Conservation (phyloP, 1,140 invertebrate genomes). For the Drosophila biarmipes region DNA sequence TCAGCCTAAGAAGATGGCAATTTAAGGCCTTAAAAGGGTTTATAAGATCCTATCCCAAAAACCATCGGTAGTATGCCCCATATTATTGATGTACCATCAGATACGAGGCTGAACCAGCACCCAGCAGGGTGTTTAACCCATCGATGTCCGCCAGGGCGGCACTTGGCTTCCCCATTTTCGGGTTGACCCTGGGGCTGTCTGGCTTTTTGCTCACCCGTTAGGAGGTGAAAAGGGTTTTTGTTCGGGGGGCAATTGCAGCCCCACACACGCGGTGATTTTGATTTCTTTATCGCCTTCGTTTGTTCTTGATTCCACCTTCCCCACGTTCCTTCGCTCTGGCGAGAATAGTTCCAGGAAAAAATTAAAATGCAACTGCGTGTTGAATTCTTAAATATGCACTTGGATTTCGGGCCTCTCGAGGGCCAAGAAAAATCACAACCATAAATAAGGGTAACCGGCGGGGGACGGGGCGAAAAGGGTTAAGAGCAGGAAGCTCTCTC, state of each 20-base stretch:
- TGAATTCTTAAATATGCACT: slow-evolving; percentile 64
- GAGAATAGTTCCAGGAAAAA: slow-evolving; percentile 65
- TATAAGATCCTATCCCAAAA: no score
- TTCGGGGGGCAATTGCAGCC: slow-evolving; percentile 35
- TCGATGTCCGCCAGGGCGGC: not conserved
- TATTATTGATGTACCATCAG: not conserved
- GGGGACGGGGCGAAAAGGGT: slow-evolving; percentile 1
- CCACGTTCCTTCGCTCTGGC: slow-evolving; percentile 11
- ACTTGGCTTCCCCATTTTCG: not conserved
- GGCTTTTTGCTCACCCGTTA: slow-evolving; percentile 13
- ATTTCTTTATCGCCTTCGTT: slow-evolving; percentile 46
- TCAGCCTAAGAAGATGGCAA: no score
- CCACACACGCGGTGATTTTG: slow-evolving; percentile 30
- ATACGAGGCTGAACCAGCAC: no score
- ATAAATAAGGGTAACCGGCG: slow-evolving; percentile 47
- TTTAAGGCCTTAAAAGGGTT: no score
- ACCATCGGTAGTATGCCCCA: no score
- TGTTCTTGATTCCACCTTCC: slow-evolving; percentile 8
- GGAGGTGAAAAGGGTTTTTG: slow-evolving; percentile 8
- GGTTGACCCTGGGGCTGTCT: slow-evolving; percentile 4
- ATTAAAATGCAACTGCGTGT: slow-evolving; percentile 74
- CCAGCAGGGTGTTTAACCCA: slow-evolving; percentile 2
- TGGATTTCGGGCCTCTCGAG: slow-evolving; percentile 20
- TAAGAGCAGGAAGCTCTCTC: slow-evolving; percentile 14
- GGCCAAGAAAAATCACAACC: slow-evolving; percentile 47